phyloP scores from a whole-genome alignment of 2,797 vertebrate species.

The Acanthornis magna region DNA sequence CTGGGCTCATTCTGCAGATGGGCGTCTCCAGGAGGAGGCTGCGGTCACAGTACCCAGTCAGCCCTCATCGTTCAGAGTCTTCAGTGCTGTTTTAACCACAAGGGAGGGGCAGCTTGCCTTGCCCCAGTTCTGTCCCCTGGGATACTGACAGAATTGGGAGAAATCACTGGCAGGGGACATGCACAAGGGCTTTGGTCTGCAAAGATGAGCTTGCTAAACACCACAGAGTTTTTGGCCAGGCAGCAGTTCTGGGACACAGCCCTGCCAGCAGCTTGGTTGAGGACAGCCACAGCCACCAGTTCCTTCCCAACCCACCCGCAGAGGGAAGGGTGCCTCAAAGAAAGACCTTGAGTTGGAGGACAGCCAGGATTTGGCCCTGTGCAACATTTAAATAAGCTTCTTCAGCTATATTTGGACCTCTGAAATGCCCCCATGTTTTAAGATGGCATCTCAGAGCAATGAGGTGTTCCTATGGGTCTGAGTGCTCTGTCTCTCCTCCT shows the following conservation, averaged over 20 bases:
- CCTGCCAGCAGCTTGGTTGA: neutral
- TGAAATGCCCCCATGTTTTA: neutral
- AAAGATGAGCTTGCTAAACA: neutral
- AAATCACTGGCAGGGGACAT: neutral
- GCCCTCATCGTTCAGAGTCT: neutral
- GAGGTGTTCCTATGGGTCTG: neutral
- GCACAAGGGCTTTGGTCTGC: neutral
- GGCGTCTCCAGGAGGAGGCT: neutral
- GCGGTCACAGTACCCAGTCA: neutral
- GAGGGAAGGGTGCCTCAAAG: neutral
- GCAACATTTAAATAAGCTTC: neutral
- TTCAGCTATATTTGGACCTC: neutral
- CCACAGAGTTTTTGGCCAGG: neutral
- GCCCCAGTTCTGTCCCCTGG: neutral
- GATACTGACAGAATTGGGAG: neutral
- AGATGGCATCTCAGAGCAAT: neutral
- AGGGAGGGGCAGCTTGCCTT: neutral
- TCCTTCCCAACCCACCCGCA: neutral
- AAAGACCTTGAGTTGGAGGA: neutral
- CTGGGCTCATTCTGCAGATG: neutral
- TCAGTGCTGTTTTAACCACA: neutral
- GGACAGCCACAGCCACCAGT: neutral
- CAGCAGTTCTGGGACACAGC: neutral
- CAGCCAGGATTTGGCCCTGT: neutral
- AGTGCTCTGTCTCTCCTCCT: neutral